Percentiles rank a stretch among this genome's conserved stretches.
Conservation (phyloP, 2,797 vertebrate genomes). For the Scolopax rusticola region DNA sequence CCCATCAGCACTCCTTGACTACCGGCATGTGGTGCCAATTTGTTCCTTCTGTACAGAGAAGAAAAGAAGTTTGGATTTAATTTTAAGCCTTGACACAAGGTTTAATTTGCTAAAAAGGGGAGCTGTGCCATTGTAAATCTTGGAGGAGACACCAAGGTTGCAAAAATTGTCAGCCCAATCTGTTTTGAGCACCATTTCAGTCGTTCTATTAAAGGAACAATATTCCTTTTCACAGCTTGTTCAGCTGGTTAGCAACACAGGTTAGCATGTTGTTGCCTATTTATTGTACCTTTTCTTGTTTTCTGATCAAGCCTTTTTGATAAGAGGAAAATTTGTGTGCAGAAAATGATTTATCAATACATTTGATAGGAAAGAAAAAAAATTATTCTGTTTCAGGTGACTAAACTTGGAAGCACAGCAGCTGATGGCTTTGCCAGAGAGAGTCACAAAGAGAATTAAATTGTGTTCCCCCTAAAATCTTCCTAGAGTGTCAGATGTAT, state of each 20-base stretch:
- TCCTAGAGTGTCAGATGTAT: background rate
- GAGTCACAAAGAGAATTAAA: background rate
- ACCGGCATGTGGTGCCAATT: constrained; percentile 81
- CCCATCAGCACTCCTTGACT: constrained; percentile 76
- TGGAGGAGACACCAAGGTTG: constrained; percentile 76
- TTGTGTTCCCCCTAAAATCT: fast-evolving
- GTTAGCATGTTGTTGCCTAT: background rate
- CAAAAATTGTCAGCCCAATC: constrained; percentile 71
- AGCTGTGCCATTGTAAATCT: constrained; percentile 80
- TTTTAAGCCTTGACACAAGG: constrained; percentile 81
- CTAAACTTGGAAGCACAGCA: background rate
- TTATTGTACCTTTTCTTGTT: constrained; percentile 16
- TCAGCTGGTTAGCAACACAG: constrained; percentile 51
- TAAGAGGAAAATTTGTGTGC: background rate
- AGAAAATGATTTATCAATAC: background rate
- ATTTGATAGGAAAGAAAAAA: background rate
- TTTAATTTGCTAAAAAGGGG: constrained; percentile 83
- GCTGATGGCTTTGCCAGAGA: background rate
- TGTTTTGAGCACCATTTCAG: constrained; percentile 58
- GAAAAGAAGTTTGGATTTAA: constrained; percentile 79
- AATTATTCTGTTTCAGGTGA: background rate
- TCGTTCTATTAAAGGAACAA: constrained; percentile 57
- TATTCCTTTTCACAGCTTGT: constrained; percentile 57
- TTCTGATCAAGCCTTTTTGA: background rate
- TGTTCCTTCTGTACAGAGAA: constrained; percentile 77